A percentile compares a stretch with the other conserved stretches of the same genome.
These are phyloP conservation scores for Anolis apletophallus DNA, from an alignment of 2,797 vertebrate genomes.

Conservation along the genomic window DNA sequence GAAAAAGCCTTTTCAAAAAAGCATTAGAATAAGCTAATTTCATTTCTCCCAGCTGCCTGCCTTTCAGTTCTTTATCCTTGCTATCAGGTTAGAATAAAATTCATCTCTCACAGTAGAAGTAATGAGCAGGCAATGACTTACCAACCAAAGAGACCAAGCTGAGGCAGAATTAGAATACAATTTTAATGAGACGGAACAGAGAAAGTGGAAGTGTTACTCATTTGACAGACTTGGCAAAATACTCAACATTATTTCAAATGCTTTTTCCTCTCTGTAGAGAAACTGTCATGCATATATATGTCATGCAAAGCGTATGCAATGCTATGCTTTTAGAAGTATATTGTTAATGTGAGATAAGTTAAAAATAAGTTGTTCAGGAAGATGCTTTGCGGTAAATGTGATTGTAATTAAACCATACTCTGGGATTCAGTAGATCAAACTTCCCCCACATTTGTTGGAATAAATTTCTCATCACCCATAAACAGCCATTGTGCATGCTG, in stretches of 20 bases:
- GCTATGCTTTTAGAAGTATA: constrained; percentile 60
- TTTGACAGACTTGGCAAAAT: constrained; percentile 84
- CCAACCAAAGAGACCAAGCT: constrained; percentile 79
- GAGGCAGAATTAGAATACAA: constrained; percentile 83
- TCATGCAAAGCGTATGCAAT: constrained; percentile 44
- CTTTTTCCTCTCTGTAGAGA: constrained; percentile 71
- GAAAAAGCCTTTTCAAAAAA: constrained; percentile 72
- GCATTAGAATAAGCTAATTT: constrained; percentile 81
- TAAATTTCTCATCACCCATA: too few species aligned
- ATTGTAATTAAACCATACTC: constrained; percentile 48
- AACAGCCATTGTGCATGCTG: too few species aligned
- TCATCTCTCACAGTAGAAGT: constrained; percentile 79
- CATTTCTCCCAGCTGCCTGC: constrained; percentile 78
- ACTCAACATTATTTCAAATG: constrained; percentile 80
- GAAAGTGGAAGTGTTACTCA: constrained; percentile 78
- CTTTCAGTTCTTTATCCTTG: constrained; percentile 80
- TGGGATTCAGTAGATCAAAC: constrained; percentile 4
- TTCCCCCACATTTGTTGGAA: neutral
- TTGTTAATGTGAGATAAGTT: constrained; percentile 70
- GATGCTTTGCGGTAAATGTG: constrained; percentile 51
- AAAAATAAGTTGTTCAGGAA: constrained; percentile 67
- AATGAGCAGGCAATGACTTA: constrained; percentile 86
- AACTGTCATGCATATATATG: constrained; percentile 67
- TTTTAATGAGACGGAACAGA: constrained; percentile 83
- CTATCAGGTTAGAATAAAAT: constrained; percentile 84